A percentile compares a stretch with the other conserved stretches of the same genome.
These are phyloP conservation scores for Xylocopa sonorina DNA, from an alignment of 1,140 invertebrate genomes.

Conservation along the genomic window DNA sequence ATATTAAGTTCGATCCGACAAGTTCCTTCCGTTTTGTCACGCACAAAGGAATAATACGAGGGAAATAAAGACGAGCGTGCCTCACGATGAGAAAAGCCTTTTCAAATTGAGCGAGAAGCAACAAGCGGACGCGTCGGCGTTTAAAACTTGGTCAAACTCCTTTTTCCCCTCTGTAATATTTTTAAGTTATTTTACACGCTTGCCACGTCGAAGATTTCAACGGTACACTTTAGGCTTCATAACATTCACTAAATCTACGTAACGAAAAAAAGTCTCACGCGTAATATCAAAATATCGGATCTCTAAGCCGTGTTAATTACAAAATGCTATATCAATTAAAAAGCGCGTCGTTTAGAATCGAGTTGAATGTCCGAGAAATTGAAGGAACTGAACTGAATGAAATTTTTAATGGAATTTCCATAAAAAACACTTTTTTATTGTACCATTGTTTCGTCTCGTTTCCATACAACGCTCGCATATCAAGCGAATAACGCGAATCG, in stretches of 20 bases:
- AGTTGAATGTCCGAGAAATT: not conserved
- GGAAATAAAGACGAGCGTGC: not conserved
- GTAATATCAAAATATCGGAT: not conserved
- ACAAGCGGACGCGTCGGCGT: not conserved
- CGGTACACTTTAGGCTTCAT: not conserved
- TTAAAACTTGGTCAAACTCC: constrained; percentile 12
- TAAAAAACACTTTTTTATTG: not conserved
- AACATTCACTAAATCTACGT: not conserved
- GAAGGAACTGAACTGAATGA: not conserved
- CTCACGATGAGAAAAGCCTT: not conserved
- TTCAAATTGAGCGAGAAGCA: not conserved
- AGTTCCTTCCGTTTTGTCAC: not conserved
- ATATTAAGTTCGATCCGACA: not conserved
- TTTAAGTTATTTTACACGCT: not conserved
- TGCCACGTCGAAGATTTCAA: not conserved
- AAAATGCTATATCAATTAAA: not conserved
- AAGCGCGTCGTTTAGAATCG: not conserved
- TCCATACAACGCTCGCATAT: not conserved
- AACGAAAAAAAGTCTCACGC: not conserved
- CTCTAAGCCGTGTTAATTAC: not conserved
- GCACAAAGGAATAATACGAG: not conserved
- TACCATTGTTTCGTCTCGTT: constrained; percentile 13
- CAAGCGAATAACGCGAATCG: not conserved
- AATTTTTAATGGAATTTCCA: constrained; percentile 5
- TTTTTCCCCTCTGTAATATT: not conserved